These are phyloP conservation scores for Caenorhabditis drosophilae DNA, from an alignment of 2,888 invertebrate genomes.

Conservation along the genomic window DNA sequence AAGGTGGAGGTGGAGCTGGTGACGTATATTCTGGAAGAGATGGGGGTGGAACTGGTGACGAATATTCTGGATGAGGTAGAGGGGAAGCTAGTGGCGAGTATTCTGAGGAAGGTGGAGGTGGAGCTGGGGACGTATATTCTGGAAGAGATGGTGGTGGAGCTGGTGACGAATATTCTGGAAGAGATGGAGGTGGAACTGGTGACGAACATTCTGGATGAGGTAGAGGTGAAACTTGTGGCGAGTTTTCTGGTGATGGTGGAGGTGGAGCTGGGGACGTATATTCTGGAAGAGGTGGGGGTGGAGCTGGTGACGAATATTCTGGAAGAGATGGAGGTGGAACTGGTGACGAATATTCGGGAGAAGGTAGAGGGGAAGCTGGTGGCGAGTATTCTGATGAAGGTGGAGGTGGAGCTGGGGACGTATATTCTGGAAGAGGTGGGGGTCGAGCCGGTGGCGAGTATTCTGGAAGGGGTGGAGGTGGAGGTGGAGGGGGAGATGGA, in stretches of 20 bases:
- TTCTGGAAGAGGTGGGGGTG: constrained; percentile 7
- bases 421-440: too few species aligned
- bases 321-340: constrained; percentile 8
- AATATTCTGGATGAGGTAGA: constrained; percentile 2
- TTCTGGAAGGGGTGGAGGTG: too few species aligned
- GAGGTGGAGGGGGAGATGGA: too few species aligned
- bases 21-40: not conserved
- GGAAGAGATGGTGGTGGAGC: not conserved
- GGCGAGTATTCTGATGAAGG: too few species aligned
- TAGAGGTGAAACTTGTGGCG: constrained; percentile 3
- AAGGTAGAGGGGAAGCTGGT: constrained; percentile 1
- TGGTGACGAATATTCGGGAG: constrained; percentile 12
- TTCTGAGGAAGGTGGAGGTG: constrained; percentile 6
- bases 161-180: constrained; percentile 3
- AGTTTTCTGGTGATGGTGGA: constrained; percentile 2
- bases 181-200: constrained; percentile 3
- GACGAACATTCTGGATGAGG: not conserved
- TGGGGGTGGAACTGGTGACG: constrained; percentile 6
- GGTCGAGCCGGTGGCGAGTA: too few species aligned
- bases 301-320: constrained; percentile 9
- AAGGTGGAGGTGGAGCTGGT: not conserved
- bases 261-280: not conserved
- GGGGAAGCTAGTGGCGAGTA: too few species aligned
- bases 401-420: too few species aligned
- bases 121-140: not conserved